Conservation (phyloP, 2,797 vertebrate species). For the Lepidocolaptes lacrymiger region DNA sequence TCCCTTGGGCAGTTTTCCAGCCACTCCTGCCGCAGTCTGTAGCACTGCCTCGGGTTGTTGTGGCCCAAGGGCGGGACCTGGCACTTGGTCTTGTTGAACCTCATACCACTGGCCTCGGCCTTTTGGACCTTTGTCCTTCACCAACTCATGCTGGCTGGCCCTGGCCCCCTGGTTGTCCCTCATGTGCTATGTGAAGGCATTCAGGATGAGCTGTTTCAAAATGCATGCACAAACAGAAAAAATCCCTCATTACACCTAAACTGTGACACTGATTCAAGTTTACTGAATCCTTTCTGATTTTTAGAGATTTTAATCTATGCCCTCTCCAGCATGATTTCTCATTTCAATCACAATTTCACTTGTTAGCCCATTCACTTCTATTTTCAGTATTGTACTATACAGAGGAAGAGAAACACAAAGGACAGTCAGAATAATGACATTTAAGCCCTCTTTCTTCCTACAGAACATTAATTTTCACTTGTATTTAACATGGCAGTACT, state of each 20-base stretch:
- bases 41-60: accelerated
- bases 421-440: not conserved
- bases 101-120: accelerated
- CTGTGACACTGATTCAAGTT: not conserved
- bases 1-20: not conserved
- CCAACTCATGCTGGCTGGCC: not conserved
- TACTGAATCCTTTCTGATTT: not conserved
- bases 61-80: not conserved
- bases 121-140: not conserved
- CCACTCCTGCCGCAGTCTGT: not conserved
- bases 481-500: not conserved
- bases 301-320: not conserved
- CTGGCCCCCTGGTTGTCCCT: not conserved
- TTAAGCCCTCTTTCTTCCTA: not conserved
- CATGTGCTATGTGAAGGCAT: not conserved
- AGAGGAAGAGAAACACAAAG: not conserved
- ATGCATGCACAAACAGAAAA: not conserved
- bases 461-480: not conserved
- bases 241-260: not conserved
- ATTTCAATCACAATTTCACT: not conserved
- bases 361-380: not conserved
- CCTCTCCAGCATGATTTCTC: not conserved
- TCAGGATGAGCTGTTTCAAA: not conserved
- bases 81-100: not conserved
- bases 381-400: not conserved